These are phyloP conservation scores for Epistrophe grossulariae DNA, from an alignment of 2,888 invertebrate genomes.

Conservation along the genomic window DNA sequence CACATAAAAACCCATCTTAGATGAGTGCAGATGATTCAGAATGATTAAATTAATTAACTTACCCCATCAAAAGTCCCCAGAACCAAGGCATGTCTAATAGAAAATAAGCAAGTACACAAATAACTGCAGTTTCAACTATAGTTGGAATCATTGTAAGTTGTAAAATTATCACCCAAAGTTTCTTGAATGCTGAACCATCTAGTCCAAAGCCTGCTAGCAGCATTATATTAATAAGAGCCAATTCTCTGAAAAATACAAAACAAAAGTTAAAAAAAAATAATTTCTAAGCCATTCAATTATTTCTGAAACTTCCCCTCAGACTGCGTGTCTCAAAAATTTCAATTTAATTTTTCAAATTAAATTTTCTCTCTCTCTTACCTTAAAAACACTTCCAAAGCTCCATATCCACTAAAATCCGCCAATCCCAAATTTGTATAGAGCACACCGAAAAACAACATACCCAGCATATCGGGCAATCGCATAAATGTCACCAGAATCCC, in stretches of 20 bases:
- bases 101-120: constrained; percentile 85
- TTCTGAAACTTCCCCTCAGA: background rate
- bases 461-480: constrained; percentile 85
- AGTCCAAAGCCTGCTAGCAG: constrained; percentile 87
- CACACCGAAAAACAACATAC: constrained; percentile 87
- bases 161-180: constrained; percentile 85
- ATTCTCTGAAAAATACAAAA: constrained; percentile 84
- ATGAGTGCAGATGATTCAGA: no score
- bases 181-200: constrained; percentile 86
- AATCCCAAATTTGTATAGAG: constrained; percentile 84
- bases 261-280: constrained; percentile 38
- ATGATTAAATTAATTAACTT: constrained; percentile 76
- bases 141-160: constrained; percentile 87
- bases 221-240: constrained; percentile 88
- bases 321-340: background rate
- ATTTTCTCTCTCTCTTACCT: constrained; percentile 81
- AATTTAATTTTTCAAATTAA: constrained; percentile 1
- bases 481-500: constrained; percentile 81
- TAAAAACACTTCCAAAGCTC: constrained; percentile 84
- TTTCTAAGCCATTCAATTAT: background rate
- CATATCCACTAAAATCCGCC: constrained; percentile 84
- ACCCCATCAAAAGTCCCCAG: constrained; percentile 86
- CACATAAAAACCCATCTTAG: no score
- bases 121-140: constrained; percentile 85
- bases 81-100: constrained; percentile 86